These are phyloP conservation scores for Poeciliopsis gracilis DNA, from an alignment of 2,797 vertebrate genomes.

Conservation along the genomic window DNA sequence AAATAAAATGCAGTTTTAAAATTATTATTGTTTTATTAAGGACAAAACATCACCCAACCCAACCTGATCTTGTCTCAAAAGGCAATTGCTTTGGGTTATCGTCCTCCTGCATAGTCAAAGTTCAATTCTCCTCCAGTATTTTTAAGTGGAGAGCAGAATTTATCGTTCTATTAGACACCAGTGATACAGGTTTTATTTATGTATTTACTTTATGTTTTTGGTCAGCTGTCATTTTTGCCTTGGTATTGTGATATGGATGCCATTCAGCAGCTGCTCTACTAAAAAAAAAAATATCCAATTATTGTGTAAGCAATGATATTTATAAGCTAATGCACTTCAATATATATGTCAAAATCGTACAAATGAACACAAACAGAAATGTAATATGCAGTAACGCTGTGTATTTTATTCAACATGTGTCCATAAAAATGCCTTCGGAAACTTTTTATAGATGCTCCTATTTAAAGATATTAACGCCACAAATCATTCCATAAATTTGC, in stretches of 20 bases:
- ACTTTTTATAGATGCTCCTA: neutral
- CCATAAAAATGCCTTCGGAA: no score
- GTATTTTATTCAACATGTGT: no score
- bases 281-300: neutral
- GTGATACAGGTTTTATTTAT: neutral
- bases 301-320: neutral
- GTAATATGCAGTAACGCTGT: no score
- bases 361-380: neutral
- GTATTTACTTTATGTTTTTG: neutral
- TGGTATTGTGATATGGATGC: no score
- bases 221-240: neutral
- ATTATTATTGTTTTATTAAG: neutral
- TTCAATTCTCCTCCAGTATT: neutral
- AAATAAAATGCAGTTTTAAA: neutral
- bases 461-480: neutral
- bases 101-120: neutral
- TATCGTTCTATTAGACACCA: neutral
- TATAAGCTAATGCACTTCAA: neutral
- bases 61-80: neutral
- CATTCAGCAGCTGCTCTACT: neutral
- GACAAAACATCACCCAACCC: neutral
- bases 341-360: neutral
- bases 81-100: neutral
- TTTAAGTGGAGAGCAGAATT: neutral
- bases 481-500: neutral